Evolutionary conservation across 2,113 vertebrate genomes (phyloP), one percentile per base, ranked within the genome.

Genomic region (Peromyscus californicus): DNA sequence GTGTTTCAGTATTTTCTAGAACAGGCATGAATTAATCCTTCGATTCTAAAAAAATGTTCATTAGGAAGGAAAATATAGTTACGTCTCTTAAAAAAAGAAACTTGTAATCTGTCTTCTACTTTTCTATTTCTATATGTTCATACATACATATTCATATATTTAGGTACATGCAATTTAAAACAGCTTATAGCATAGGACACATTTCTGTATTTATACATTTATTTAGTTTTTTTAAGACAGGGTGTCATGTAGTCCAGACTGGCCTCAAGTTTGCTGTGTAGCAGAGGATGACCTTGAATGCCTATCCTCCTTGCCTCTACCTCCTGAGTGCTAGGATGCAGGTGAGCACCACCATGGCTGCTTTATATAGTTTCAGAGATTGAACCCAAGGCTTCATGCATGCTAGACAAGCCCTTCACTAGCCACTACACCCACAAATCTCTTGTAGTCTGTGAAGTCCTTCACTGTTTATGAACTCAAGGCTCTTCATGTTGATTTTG

Each of bases 1-100:
- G 65, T 91, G 87, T 75, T 91, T 85, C 84, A 65, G 3, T 17
- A 42, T 90, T 97, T 96, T 83, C 59, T 87, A 75, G 48, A 92
- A 93, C 36, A 89, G 70, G 12, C 9, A 88, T 80, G 76, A 94
- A 90, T 89, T 78, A 86, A 78, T 89, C 36, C 89, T 83, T 39
- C 12, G 83, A 72, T 59, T 79, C 33, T 65, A 63, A 72, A 95
- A 54, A 92, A 88, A 63, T 78, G 36, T 80, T 91, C 45, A 80
- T 88, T 89, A 67, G 48, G 33, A 79, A 79, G 85, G 21, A 93
- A 90, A 67, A 94, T 76, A 26, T 76, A 95, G 31, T 59, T 22
- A 89, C 91, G 39, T 3, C 11, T 39, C 16, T 48, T 91, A 74
- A 90, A 82, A 95, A 48, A 92, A 88, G 42, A 76, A 69, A 75